phyloP scores from a whole-genome alignment of 2,113 vertebrate genomes.

The Empidonax traillii region DNA sequence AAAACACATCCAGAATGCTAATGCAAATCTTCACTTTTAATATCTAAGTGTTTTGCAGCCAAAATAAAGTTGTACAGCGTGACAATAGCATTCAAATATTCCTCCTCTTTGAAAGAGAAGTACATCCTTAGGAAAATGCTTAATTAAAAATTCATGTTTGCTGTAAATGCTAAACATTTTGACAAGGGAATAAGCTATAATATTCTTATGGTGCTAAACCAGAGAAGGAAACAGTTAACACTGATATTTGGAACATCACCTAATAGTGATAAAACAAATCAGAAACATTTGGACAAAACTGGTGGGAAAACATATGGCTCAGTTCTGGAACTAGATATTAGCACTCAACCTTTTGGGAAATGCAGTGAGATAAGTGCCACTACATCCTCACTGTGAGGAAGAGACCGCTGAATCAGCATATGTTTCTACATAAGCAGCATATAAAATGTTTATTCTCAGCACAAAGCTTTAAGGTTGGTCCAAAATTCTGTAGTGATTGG shows the following conservation, averaged over 20 bases:
- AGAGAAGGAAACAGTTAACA: constrained; percentile 60
- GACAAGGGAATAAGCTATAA: not conserved
- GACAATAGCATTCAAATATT: not conserved
- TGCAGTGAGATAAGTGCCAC: constrained; percentile 24
- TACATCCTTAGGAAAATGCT: not conserved
- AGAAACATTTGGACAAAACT: not conserved
- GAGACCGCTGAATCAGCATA: constrained; percentile 19
- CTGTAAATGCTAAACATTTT: not conserved
- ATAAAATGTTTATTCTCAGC: constrained; percentile 18
- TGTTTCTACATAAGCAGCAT: not conserved
- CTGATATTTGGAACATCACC: constrained; percentile 41
- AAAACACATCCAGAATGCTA: not conserved
- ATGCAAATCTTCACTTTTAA: not conserved
- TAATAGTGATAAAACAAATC: constrained; percentile 47
- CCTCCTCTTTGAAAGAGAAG: not conserved
- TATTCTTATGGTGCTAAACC: constrained; percentile 36
- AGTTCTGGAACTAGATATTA: constrained; percentile 23
- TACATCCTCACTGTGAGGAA: not conserved
- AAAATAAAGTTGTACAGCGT: not conserved
- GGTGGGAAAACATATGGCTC: constrained; percentile 55
- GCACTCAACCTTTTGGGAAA: constrained; percentile 5
- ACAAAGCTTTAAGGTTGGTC: not conserved
- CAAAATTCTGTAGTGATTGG: constrained; percentile 9
- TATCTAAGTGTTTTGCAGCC: not conserved
- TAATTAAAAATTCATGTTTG: constrained; percentile 14